phyloP scores from a whole-genome alignment of 2,888 invertebrate species.

The Agrochola lychnidis region DNA sequence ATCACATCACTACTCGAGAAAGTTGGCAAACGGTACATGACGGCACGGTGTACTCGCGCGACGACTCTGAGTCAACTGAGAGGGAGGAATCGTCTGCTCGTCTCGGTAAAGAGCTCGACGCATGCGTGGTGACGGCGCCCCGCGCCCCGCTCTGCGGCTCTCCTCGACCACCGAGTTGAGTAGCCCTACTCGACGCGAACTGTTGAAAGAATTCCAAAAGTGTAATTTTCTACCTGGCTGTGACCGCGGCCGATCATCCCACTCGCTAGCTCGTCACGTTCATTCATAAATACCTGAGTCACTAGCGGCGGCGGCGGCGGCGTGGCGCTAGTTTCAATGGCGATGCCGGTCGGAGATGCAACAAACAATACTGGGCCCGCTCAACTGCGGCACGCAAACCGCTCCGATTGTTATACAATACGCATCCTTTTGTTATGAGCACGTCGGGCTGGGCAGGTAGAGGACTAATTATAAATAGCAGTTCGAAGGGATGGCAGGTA shows the following conservation, averaged over 20 bases:
- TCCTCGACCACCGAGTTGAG: slow-evolving; percentile 84
- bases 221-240: slow-evolving; percentile 89
- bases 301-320: slow-evolving; percentile 67
- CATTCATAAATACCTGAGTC: slow-evolving; percentile 90
- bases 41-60: slow-evolving; percentile 88
- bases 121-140: slow-evolving; percentile 87
- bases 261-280: slow-evolving; percentile 87
- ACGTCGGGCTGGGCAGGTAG: slow-evolving; percentile 84
- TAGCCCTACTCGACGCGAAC: slow-evolving; percentile 86
- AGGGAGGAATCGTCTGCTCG: slow-evolving; percentile 86
- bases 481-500: slow-evolving; percentile 81
- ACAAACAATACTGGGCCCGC: slow-evolving; percentile 76
- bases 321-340: slow-evolving; percentile 78
- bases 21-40: slow-evolving; percentile 92
- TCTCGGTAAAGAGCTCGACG: slow-evolving; percentile 85
- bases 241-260: slow-evolving; percentile 84
- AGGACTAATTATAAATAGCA: slow-evolving; percentile 84
- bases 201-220: slow-evolving; percentile 90
- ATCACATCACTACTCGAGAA: slow-evolving; percentile 90
- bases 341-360: slow-evolving; percentile 69
- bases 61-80: slow-evolving; percentile 87
- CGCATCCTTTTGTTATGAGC: slow-evolving; percentile 83
- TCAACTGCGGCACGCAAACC: slow-evolving; percentile 79
- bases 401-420: slow-evolving; percentile 83
- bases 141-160: slow-evolving; percentile 90